phyloP scores from a whole-genome alignment of 2,113 vertebrate genomes.

The Leucoraja erinaceus region DNA sequence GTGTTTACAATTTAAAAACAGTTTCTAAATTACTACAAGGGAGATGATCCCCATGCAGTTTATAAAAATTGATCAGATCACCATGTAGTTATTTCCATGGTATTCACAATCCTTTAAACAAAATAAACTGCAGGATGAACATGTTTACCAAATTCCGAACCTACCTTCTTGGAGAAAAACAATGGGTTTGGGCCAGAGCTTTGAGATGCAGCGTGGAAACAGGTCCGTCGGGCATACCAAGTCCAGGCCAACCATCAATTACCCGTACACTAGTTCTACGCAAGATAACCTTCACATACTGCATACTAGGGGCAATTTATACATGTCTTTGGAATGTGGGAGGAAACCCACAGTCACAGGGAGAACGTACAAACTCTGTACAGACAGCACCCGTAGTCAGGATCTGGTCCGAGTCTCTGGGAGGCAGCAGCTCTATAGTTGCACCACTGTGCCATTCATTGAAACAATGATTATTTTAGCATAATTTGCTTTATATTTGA shows the following conservation, averaged over 20 bases:
- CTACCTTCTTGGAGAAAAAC: neutral
- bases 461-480: neutral
- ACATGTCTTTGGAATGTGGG: too few relatives aligned
- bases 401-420: too few relatives aligned
- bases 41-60: neutral
- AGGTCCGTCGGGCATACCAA: too few relatives aligned
- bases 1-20: constrained; percentile 1
- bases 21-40: neutral
- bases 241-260: too few relatives aligned
- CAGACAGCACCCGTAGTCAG: too few relatives aligned
- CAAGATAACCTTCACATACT: too few relatives aligned
- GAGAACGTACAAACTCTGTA: too few relatives aligned
- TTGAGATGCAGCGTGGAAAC: too few relatives aligned
- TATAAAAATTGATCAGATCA: constrained; percentile 6
- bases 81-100: neutral
- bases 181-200: neutral
- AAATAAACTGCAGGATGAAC: neutral
- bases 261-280: too few relatives aligned
- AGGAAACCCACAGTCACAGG: too few relatives aligned
- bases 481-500: neutral
- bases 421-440: too few relatives aligned
- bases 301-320: too few relatives aligned
- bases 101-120: neutral
- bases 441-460: neutral
- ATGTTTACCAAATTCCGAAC: neutral